Conservation (phyloP, 2,797 vertebrate species). For the Enteromius mattozi region DNA sequence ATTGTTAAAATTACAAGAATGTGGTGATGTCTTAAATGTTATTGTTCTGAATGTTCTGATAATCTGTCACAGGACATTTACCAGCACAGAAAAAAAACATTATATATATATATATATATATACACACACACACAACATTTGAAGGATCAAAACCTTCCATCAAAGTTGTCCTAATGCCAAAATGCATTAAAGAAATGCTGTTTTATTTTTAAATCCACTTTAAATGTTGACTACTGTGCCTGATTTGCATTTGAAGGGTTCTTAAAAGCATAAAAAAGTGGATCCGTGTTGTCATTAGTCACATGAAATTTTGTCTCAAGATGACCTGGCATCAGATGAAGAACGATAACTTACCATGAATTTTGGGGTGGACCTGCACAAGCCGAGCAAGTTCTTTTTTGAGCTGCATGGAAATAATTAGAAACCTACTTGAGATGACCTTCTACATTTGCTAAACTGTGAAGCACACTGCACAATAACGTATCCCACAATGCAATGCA, state of each 20-base stretch:
- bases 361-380: too few relatives aligned
- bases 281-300: not conserved
- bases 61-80: not conserved
- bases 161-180: too few relatives aligned
- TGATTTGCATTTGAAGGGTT: not conserved
- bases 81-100: not conserved
- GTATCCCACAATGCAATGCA: not conserved
- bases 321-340: not conserved
- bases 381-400: too few relatives aligned
- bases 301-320: not conserved
- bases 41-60: not conserved
- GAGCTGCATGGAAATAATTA: not conserved
- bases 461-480: too few relatives aligned
- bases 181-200: too few relatives aligned
- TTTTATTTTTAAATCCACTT: too few relatives aligned
- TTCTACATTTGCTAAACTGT: not conserved
- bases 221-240: not conserved
- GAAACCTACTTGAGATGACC: not conserved
- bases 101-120: too few relatives aligned
- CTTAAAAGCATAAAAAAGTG: not conserved
- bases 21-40: slow-evolving; percentile 61
- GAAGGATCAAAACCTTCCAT: too few relatives aligned
- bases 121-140: too few relatives aligned
- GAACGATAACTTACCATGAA: not conserved
- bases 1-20: slow-evolving; percentile 83